Base-by-base conservation (phyloP, 2,888 invertebrate genomes). In the Ceriagrion tenellum region DNA sequence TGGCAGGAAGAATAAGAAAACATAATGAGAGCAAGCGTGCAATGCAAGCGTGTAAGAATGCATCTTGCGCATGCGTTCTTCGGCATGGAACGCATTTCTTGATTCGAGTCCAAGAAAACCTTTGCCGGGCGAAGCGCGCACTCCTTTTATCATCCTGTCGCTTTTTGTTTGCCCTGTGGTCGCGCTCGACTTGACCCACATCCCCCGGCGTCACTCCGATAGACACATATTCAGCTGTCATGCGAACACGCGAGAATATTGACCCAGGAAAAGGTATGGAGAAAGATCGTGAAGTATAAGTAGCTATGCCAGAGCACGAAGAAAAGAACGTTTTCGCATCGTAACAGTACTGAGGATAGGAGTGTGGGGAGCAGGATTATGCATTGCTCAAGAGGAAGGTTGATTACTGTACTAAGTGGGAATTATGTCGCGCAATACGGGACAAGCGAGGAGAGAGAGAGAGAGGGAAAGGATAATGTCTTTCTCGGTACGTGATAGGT, bases 121-220 rank as follows among this genome's bases (percentile, higher is more conserved):
- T 26, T 69, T 8, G 26, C 8, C 26, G 69, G 26, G 23, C 12
- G 69, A 26, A 69, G 26, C 69, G 47, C 47, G 69, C 26, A 69
- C 69, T 69, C 69, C 69, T 69, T 69, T 69, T 26, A 69, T 69
- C 69, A 26, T 69, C 26, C 69, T 26, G 26, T n/a, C n/a, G n/a
- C 69, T 69, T 69, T 69, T 69, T 26, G 12, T 10, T n/a, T 69
- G 23, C n/a, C 26, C 26, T n/a, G 26, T 23, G 23, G 26, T n/a
- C 23, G n/a, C 69, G 69, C 23, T 20, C 69, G 69, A 59, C 90
- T 35, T 91, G 91, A 91, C 91, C 91, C 91, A 91, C 91, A 91
- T 91, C 63, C 91, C 47, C 47, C 47, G 91, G 26, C 23, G 35
- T 90, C 56, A 10, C 90, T 90, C 90, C 90, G 90, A 90, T 35